Conservation (phyloP, 2,888 invertebrate genomes). For the Tuberolachnus salignus region DNA sequence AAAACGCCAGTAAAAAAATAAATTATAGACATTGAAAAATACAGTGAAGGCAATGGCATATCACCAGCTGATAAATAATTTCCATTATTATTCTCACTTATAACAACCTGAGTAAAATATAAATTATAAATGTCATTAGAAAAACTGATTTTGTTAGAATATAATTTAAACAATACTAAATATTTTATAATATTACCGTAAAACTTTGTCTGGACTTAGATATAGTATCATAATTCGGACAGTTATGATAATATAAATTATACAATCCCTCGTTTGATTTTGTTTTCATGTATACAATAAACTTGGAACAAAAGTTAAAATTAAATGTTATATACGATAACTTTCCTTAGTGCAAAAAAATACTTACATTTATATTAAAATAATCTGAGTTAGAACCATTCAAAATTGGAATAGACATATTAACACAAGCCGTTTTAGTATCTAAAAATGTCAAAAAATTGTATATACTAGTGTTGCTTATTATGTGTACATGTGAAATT, state of each 20-base stretch:
- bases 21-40: slow-evolving; percentile 87
- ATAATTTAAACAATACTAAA: neutral
- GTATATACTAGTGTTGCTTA: no score
- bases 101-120: slow-evolving; percentile 71
- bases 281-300: slow-evolving; percentile 77
- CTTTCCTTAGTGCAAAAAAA: neutral
- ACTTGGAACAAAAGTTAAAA: slow-evolving; percentile 65
- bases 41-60: slow-evolving; percentile 91
- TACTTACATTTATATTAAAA: slow-evolving; percentile 40
- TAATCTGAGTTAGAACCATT: neutral
- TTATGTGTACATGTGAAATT: no score
- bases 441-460: neutral
- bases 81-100: slow-evolving; percentile 76
- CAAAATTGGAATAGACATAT: slow-evolving; percentile 23
- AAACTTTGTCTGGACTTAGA: slow-evolving; percentile 67
- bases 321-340: neutral
- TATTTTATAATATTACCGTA: slow-evolving; percentile 68
- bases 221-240: slow-evolving; percentile 72
- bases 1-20: slow-evolving; percentile 88
- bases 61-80: slow-evolving; percentile 95
- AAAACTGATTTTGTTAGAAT: neutral
- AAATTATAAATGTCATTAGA: slow-evolving; percentile 10
- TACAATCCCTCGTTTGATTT: slow-evolving; percentile 88
- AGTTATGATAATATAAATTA: slow-evolving; percentile 93
- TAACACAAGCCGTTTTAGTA: neutral